Base-by-base conservation (phyloP, 2,797 vertebrate genomes). In the Syngnathus acus region DNA sequence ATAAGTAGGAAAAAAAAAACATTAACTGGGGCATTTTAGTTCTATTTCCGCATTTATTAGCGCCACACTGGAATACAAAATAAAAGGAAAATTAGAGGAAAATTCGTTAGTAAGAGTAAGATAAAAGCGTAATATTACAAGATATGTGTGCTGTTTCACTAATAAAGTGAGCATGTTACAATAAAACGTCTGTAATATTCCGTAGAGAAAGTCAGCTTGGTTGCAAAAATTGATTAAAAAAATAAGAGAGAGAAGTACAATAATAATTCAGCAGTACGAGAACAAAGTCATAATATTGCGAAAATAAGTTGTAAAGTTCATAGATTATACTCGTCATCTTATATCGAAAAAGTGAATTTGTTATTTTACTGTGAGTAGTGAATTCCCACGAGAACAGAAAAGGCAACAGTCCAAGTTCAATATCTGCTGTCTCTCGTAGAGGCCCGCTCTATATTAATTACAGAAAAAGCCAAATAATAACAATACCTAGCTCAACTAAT, bases 1-100 rank as follows among this genome's bases (percentile, higher is more conserved):
- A 80, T 62, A 43, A 80, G 77, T 68, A 72, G 45, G 11, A 76
- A 68, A 65, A 62, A 69, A 4, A 32, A 55, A 16, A 57, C 13
- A 37, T 7, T 37, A 16, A 57, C 54, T 57, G 6, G 26, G 26
- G 13, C 13, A 57, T 32, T 57, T 32, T 5, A 14, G 7, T 16
- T 37, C 26, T 16, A 37, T 37, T 57, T 38, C 55, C 55, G 32
- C 26, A 37, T 58, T 58, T 58, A 38, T 37, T 58, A 58, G 32
- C 16, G 55, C 55, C 55, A 58, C 55, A 9, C 55, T 58, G 3
- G 14, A 58, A 37, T 37, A 6, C 5, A 58, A 38, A 58, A 17
- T 26, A 26, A 58, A 10, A 53, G 48, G 17, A 6, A 23, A 55
- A 32, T 32, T 32, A 32, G 32, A 32, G 32, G 32, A 32, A 26